Evolutionary conservation across 1,140 invertebrate genomes (phyloP).

Genomic region (Drusus annulatus): DNA sequence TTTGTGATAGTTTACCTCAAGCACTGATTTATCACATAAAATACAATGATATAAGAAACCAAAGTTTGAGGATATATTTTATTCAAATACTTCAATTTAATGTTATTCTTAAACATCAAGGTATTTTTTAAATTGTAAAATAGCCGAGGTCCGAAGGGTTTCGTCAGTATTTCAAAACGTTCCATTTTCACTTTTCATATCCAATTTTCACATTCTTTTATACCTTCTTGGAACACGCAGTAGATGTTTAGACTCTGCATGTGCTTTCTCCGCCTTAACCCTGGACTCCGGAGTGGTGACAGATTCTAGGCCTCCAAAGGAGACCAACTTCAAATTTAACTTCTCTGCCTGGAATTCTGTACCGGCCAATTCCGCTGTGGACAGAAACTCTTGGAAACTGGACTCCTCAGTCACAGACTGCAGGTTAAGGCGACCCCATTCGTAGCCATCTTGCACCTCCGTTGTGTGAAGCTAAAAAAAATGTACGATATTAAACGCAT

Average conservation of each 20-base stretch:
- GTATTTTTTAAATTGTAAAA: too few relatives aligned
- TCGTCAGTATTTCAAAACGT: too few relatives aligned
- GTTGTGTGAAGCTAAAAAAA: slow-evolving; percentile 85
- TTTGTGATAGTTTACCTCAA: too few relatives aligned
- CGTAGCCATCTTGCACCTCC: slow-evolving; percentile 90
- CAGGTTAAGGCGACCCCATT: slow-evolving; percentile 91
- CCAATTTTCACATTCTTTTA: too few relatives aligned
- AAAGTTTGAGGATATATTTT: too few relatives aligned
- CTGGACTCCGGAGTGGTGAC: slow-evolving; percentile 46
- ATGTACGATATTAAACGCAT: slow-evolving; percentile 10
- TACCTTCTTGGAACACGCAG: slow-evolving; percentile 67
- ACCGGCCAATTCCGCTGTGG: slow-evolving; percentile 93
- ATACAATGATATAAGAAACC: too few relatives aligned
- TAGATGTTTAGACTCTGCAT: slow-evolving; percentile 51
- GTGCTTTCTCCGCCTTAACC: slow-evolving; percentile 41
- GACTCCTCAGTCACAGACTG: slow-evolving; percentile 97
- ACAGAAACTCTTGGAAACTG: slow-evolving; percentile 95
- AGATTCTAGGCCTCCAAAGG: slow-evolving; percentile 37
- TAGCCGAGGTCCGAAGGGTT: too few relatives aligned
- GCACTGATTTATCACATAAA: too few relatives aligned
- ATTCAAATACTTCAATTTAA: too few relatives aligned
- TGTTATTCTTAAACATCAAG: too few relatives aligned
- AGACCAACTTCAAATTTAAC: slow-evolving; percentile 78
- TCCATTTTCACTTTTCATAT: too few relatives aligned
- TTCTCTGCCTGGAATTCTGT: slow-evolving; percentile 95